A percentile compares a stretch with the other conserved stretches of the same genome.
These are phyloP conservation scores for Lydus trimaculatus DNA, from an alignment of 2,888 invertebrate species.

Conservation along the genomic window DNA sequence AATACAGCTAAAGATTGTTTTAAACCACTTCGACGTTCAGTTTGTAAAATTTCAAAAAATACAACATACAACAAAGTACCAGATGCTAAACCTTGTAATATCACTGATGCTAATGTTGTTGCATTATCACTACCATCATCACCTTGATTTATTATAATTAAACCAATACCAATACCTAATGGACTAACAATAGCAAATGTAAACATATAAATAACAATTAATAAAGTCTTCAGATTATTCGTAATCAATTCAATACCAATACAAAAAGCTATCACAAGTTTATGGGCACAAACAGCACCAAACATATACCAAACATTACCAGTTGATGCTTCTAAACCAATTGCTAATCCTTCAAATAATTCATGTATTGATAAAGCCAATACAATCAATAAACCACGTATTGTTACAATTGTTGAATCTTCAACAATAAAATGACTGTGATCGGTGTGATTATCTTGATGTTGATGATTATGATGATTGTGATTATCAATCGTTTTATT, in stretches of 20 bases:
- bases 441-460: conserved; percentile 37
- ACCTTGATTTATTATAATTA: conserved; percentile 68
- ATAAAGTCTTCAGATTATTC: conserved; percentile 68
- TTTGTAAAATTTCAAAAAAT: conserved; percentile 90
- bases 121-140: conserved; percentile 66
- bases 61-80: conserved; percentile 96
- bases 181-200: conserved; percentile 84
- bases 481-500: conserved; percentile 40
- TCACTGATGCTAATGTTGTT: conserved; percentile 70
- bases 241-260: conserved; percentile 84
- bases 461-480: conserved; percentile 35
- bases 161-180: conserved; percentile 78
- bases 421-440: conserved; percentile 51
- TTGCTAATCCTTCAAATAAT: conserved; percentile 86
- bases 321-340: conserved; percentile 75
- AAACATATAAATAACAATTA: conserved; percentile 73
- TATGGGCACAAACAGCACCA: conserved; percentile 84
- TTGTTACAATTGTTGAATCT: conserved; percentile 53
- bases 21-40: conserved; percentile 66
- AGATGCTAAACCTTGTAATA: conserved; percentile 85
- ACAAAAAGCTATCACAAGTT: conserved; percentile 87
- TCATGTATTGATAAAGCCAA: conserved; percentile 87
- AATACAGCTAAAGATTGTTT: conserved; percentile 72
- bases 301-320: conserved; percentile 79
- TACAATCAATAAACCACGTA: conserved; percentile 80